These are phyloP conservation scores for Ramphastos sulfuratus DNA, from an alignment of 2,113 vertebrate genomes.

Conservation along the genomic window DNA sequence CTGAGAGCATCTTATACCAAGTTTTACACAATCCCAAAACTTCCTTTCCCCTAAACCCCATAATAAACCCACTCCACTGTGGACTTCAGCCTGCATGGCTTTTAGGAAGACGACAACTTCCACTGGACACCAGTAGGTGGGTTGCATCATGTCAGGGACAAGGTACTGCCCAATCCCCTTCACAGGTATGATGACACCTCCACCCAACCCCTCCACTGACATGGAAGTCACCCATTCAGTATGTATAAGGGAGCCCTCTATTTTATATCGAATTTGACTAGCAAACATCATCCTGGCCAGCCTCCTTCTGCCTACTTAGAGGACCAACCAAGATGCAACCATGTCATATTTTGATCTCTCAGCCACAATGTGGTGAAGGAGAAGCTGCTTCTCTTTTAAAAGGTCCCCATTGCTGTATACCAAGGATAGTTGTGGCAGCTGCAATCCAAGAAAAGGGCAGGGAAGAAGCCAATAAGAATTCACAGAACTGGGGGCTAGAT, in stretches of 20 bases:
- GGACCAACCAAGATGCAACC: accelerated
- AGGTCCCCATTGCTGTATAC: not conserved
- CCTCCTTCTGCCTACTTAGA: not conserved
- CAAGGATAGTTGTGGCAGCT: not conserved
- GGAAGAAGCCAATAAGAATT: not conserved
- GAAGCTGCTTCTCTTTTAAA: not conserved
- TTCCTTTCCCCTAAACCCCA: not conserved
- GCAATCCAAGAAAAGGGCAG: not conserved
- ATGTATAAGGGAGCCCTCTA: accelerated
- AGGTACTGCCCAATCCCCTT: not conserved
- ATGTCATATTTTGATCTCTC: not conserved
- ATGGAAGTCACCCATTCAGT: not conserved
- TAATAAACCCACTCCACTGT: not conserved
- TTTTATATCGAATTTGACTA: not conserved
- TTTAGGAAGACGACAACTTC: not conserved
- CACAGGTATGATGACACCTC: not conserved
- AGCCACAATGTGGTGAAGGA: not conserved
- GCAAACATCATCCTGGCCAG: not conserved
- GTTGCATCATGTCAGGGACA: not conserved
- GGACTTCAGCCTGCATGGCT: accelerated
- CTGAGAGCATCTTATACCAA: not conserved
- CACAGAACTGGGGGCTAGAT: not conserved
- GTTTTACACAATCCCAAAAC: not conserved
- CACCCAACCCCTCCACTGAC: not conserved
- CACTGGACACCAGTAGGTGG: accelerated